phyloP scores from a whole-genome alignment of 2,797 vertebrate genomes.

The Eulemur coronatus region DNA sequence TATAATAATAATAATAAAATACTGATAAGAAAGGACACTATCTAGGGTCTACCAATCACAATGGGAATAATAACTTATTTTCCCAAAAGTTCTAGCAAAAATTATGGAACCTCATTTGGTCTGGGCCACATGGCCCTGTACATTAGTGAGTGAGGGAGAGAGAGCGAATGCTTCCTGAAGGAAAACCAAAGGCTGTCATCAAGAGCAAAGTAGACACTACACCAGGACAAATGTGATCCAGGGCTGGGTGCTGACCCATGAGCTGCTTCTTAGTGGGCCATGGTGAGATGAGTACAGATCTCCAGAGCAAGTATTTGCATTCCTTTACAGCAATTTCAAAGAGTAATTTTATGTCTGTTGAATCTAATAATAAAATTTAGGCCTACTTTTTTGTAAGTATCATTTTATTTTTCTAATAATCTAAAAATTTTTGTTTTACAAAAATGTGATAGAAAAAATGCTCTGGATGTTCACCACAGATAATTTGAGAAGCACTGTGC shows the following conservation, averaged over 20 bases:
- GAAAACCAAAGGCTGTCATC: background rate
- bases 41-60: background rate
- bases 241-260: background rate
- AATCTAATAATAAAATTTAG: background rate
- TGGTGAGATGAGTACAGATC: background rate
- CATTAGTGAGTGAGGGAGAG: background rate
- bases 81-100: background rate
- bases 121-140: background rate
- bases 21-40: background rate
- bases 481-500: background rate
- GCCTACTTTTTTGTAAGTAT: background rate
- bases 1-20: background rate
- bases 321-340: background rate
- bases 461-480: background rate
- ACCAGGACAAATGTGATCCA: accelerated
- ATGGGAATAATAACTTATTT: background rate
- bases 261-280: background rate
- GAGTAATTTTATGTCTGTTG: background rate
- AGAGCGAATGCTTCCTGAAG: background rate
- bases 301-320: background rate
- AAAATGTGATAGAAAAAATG: background rate
- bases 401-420: background rate
- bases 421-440: background rate
- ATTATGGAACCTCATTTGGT: background rate
- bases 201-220: background rate